Percentiles rank a stretch among this genome's conserved stretches.
Evolutionary conservation across 1,140 invertebrate species (phyloP).

Genomic region (Antheraea pernyi): DNA sequence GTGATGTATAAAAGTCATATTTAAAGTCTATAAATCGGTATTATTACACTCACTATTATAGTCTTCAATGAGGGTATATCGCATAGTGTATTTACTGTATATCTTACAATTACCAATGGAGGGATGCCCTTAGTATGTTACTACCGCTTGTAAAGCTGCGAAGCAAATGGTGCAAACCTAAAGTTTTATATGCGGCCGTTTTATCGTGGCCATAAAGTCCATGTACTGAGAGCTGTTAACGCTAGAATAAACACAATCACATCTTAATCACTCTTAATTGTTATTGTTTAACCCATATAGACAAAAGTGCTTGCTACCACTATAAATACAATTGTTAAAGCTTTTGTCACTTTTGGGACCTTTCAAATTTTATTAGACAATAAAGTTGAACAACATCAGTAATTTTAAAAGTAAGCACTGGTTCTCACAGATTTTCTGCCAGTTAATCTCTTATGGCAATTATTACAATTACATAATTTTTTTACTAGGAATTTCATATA

Average conservation of each 20-base stretch:
- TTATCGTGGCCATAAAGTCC: slow-evolving; percentile 28
- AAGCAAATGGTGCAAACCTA: slow-evolving; percentile 32
- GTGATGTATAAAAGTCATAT: too few relatives aligned
- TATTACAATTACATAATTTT: too few relatives aligned
- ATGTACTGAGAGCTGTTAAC: background rate
- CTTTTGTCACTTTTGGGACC: background rate
- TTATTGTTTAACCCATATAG: background rate
- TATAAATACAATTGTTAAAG: background rate
- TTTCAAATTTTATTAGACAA: background rate
- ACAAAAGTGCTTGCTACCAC: too few relatives aligned
- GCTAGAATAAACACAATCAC: background rate
- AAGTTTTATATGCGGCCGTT: slow-evolving; percentile 30
- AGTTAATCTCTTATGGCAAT: too few relatives aligned
- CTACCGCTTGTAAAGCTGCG: slow-evolving; percentile 22
- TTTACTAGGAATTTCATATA: too few relatives aligned
- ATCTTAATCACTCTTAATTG: background rate
- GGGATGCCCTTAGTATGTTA: slow-evolving; percentile 13
- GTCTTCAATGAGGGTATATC: too few relatives aligned
- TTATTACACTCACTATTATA: too few relatives aligned
- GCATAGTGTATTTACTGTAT: too few relatives aligned
- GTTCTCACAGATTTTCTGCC: too few relatives aligned
- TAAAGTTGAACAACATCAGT: background rate
- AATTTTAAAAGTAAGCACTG: background rate
- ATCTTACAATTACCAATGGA: background rate
- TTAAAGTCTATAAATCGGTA: too few relatives aligned